A percentile compares a stretch with the other conserved stretches of the same genome.
phyloP scores from a whole-genome alignment of 1,140 invertebrate species.

The Magallana ariakensis region DNA sequence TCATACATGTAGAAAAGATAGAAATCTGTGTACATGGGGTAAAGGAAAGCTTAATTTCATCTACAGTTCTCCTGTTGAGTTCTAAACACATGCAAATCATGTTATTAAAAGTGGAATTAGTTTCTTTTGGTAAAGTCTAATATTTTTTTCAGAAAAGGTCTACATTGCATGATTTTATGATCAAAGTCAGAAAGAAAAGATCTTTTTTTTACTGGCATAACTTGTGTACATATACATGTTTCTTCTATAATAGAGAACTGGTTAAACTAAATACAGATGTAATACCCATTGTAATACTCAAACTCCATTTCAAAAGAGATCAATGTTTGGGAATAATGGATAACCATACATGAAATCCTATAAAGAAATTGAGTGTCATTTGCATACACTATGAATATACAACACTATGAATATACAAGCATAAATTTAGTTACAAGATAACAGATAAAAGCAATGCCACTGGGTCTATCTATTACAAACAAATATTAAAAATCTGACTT shows the following conservation, averaged over 20 bases:
- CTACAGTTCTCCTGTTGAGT: not conserved
- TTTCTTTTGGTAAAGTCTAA: too few relatives aligned
- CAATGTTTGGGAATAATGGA: conserved; percentile 20
- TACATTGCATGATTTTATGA: not conserved
- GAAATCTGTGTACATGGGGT: not conserved
- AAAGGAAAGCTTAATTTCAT: not conserved
- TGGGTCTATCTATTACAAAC: too few relatives aligned
- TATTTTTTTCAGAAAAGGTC: not conserved
- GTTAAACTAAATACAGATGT: not conserved
- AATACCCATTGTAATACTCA: conserved; percentile 3
- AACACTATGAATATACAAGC: too few relatives aligned
- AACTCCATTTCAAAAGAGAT: conserved; percentile 12
- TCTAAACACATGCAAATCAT: not conserved
- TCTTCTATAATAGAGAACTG: not conserved
- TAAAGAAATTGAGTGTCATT: not conserved
- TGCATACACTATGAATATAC: too few relatives aligned
- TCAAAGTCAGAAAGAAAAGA: not conserved
- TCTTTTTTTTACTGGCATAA: too few relatives aligned
- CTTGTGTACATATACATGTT: not conserved
- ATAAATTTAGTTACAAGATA: too few relatives aligned
- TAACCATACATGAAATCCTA: not conserved
- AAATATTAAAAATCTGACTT: not conserved
- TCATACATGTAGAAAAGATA: too few relatives aligned
- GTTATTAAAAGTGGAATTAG: not conserved
- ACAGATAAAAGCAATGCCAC: too few relatives aligned